phyloP scores from a whole-genome alignment of 1,140 invertebrate species.

The Popillia japonica region DNA sequence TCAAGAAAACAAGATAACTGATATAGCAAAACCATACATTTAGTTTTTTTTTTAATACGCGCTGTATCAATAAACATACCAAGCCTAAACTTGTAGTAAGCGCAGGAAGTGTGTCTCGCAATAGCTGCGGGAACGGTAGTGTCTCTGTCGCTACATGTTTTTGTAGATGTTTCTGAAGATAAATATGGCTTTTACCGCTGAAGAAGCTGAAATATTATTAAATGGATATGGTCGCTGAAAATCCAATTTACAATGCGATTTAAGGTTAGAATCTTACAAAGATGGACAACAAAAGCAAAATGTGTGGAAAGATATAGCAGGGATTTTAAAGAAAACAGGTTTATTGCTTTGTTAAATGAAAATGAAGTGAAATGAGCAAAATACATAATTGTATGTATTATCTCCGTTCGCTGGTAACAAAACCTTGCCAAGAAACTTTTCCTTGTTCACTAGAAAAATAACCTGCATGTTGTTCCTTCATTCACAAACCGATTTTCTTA shows the following conservation, averaged over 20 bases:
- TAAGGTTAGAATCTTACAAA: background rate
- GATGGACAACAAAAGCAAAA: background rate
- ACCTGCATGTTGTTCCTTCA: conserved; percentile 15
- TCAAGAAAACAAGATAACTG: too few relatives aligned
- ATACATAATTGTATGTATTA: background rate
- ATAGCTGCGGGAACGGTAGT: background rate
- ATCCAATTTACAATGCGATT: background rate
- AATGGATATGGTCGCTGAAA: background rate
- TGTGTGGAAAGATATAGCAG: conserved; percentile 12
- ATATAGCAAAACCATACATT: too few relatives aligned
- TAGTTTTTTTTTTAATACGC: too few relatives aligned
- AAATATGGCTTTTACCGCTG: conserved; percentile 20
- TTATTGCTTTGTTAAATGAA: background rate
- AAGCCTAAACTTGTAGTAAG: too few relatives aligned
- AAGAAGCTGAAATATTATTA: background rate
- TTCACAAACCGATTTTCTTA: conserved; percentile 1
- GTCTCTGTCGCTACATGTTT: background rate
- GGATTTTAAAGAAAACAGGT: conserved; percentile 22
- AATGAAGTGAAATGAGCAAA: conserved; percentile 14
- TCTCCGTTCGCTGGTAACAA: background rate
- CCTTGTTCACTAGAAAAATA: background rate
- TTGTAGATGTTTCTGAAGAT: conserved; percentile 10
- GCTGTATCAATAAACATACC: too few relatives aligned
- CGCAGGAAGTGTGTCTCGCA: conserved; percentile 9
- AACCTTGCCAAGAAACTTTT: conserved; percentile 29